Conservation (phyloP, 2,797 vertebrate species). For the Onychomys arenicola region DNA sequence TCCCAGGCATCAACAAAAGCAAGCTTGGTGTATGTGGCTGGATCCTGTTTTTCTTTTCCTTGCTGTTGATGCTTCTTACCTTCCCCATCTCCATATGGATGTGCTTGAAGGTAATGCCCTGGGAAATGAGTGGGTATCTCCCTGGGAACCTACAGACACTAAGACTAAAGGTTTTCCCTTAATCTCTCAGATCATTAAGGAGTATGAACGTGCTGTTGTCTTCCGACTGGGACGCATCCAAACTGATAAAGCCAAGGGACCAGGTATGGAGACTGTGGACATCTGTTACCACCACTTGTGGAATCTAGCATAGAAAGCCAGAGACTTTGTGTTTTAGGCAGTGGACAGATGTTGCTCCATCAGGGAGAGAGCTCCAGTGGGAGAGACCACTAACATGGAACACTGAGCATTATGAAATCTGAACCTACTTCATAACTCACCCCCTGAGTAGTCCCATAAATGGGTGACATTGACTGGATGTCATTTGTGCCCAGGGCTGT, state of each 20-base stretch:
- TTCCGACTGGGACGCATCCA: conserved; percentile 86
- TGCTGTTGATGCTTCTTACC: conserved; percentile 87
- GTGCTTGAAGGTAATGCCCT: conserved; percentile 91
- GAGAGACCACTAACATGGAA: not conserved
- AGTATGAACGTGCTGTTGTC: conserved; percentile 88
- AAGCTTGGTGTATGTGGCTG: conserved; percentile 90
- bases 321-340: not conserved
- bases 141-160: not conserved
- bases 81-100: conserved; percentile 93
- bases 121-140: not conserved
- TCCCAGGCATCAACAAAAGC: conserved; percentile 86
- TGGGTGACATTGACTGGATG: rapidly evolving
- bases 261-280: conserved; percentile 81
- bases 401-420: not conserved
- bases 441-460: not conserved
- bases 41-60: conserved; percentile 90
- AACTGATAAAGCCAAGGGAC: conserved; percentile 86
- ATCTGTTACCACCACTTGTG: rapidly evolving
- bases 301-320: not conserved
- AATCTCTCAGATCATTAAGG: conserved; percentile 86
- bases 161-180: conserved; percentile 57
- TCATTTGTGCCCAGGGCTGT: too few relatives aligned
- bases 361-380: too few relatives aligned
- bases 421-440: not conserved
- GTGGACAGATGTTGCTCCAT: not conserved